Conservation (phyloP, 1,140 invertebrate genomes). For the Drosophila tristis region DNA sequence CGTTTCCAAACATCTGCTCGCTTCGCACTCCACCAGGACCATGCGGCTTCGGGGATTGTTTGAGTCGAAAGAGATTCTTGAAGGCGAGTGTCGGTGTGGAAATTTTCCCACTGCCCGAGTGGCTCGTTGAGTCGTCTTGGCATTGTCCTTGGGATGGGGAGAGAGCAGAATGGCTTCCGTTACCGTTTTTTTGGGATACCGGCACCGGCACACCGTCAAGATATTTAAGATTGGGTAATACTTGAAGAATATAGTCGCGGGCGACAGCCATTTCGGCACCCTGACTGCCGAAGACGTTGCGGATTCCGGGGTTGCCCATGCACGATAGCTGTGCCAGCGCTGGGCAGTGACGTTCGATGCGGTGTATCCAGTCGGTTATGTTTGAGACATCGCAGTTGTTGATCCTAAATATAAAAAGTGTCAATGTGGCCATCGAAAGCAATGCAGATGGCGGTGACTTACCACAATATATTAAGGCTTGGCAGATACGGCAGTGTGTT, state of each 20-base stretch:
- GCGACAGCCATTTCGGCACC: not conserved
- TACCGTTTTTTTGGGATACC: constrained; percentile 9
- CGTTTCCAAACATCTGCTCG: constrained; percentile 43
- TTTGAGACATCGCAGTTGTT: constrained; percentile 81
- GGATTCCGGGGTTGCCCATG: constrained; percentile 77
- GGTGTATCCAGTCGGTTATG: constrained; percentile 74
- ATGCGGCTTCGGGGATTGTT: constrained; percentile 40
- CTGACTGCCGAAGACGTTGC: constrained; percentile 46
- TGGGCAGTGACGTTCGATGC: constrained; percentile 73
- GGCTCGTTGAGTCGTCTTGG: constrained; percentile 62
- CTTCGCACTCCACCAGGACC: no score
- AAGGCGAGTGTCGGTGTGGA: constrained; percentile 55
- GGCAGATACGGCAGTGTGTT: constrained; percentile 74
- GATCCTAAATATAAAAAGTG: constrained; percentile 48
- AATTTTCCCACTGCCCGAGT: constrained; percentile 52
- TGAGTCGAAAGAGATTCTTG: constrained; percentile 69
- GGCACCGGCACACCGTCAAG: constrained; percentile 57
- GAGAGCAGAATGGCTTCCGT: constrained; percentile 12
- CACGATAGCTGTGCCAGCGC: constrained; percentile 72
- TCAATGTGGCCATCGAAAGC: not conserved
- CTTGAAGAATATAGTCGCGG: constrained; percentile 64
- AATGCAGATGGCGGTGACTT: not conserved
- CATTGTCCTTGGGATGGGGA: constrained; percentile 54
- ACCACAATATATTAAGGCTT: constrained; percentile 76
- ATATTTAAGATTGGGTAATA: constrained; percentile 64